phyloP scores from a whole-genome alignment of 64 coral and sea anemone species.

The Montipora cactus region DNA sequence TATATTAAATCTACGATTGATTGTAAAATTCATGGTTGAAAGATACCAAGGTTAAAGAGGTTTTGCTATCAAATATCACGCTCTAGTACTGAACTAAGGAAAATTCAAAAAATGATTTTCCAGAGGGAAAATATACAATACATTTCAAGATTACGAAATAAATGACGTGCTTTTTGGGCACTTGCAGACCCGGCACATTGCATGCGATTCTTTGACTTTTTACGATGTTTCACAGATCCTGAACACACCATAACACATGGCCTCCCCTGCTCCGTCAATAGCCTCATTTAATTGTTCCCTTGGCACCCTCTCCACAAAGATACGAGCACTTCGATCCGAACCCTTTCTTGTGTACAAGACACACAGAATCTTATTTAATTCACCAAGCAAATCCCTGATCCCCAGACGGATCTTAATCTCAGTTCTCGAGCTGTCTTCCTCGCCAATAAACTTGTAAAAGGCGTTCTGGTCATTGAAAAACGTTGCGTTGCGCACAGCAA shows the following conservation, averaged over 20 bases:
- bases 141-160: no score
- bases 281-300: conserved; percentile 46
- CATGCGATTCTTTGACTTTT: neutral
- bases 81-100: no score
- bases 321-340: conserved; percentile 54
- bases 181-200: neutral
- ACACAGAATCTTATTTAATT: conserved; percentile 78
- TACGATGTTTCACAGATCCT: neutral
- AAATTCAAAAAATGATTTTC: no score
- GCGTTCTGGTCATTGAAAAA: conserved; percentile 73
- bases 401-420: conserved; percentile 75
- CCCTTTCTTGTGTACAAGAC: conserved; percentile 72
- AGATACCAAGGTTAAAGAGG: neutral
- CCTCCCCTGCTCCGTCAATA: conserved; percentile 18
- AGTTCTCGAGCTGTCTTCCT: conserved; percentile 78
- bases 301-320: conserved; percentile 65
- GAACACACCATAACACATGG: neutral
- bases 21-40: no score
- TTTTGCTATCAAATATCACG: neutral
- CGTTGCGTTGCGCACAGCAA: conserved; percentile 18
- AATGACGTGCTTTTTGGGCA: neutral
- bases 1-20: no score
- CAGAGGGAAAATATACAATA: no score
- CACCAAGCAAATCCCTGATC: conserved; percentile 32
- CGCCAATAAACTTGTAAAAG: conserved; percentile 85